Evolutionary conservation across 2,888 invertebrate genomes (phyloP).

Genomic region (Apamea crenata): DNA sequence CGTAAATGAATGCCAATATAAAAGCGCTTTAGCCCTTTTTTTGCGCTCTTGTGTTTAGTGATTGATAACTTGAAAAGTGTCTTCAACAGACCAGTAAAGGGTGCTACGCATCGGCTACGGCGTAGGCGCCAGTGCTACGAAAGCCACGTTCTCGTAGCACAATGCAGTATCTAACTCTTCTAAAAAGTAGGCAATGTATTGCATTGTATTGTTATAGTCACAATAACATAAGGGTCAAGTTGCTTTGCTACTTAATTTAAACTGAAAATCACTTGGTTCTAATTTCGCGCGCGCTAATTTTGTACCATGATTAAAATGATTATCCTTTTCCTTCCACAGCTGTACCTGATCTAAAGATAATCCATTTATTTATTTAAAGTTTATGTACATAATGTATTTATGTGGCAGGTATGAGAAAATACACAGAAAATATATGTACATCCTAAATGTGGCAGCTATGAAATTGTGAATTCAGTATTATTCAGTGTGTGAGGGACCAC

Average conservation of each 20-base stretch:
- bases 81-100: not conserved
- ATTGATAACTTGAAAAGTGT: not conserved
- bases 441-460: slow-evolving; percentile 41
- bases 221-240: not conserved
- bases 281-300: not conserved
- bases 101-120: slow-evolving; percentile 30
- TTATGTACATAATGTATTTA: slow-evolving; percentile 14
- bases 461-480: slow-evolving; percentile 50
- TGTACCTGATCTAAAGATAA: not conserved
- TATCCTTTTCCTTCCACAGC: not conserved
- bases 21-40: too few species aligned
- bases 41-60: not conserved
- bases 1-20: not conserved
- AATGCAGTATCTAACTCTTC: not conserved
- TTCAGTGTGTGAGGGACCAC: slow-evolving; percentile 35
- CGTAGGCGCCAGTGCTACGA: slow-evolving; percentile 22
- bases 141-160: not conserved
- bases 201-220: not conserved
- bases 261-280: not conserved
- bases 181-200: too few species aligned
- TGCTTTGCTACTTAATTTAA: not conserved
- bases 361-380: slow-evolving; percentile 30
- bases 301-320: not conserved
- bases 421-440: slow-evolving; percentile 51
- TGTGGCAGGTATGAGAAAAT: slow-evolving; percentile 16